Base-by-base conservation (phyloP, 2,888 invertebrate genomes). In the Perizoma flavofasciatum region DNA sequence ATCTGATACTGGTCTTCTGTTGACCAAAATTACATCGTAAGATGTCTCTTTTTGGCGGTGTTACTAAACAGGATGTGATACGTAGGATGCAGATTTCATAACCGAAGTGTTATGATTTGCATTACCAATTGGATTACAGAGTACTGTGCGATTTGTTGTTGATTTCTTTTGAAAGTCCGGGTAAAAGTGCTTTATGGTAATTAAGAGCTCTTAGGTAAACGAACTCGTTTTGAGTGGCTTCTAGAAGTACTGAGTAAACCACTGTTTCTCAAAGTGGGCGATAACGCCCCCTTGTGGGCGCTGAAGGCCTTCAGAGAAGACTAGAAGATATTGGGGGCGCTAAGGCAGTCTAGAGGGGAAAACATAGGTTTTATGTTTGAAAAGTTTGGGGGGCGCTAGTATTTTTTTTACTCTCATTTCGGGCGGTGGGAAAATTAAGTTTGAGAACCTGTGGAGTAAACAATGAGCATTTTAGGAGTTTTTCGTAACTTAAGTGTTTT, bases 101-200 rank as follows among this genome's bases (percentile, higher is more conserved):
- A 66, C 47, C 33, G 49, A 46, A 40, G 11, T 50, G 52, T 50
- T 56, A 54, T 57, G 60, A 50, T 55, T 48, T 53, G 49, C 48
- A 60, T 63, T 69, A 63, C 63, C 65, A 61, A 58, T 64, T 60
- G 65, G 63, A 70, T 75, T 70, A 73, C 72, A 52, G 62, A 66
- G 65, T 62, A 52, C 48, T 37, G 55, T 37, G 6, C 52, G 40
- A 46, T 70, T 62, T 69, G 67, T 72, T 68, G 46, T 63, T 66
- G 55, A 71, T 77, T 75, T 75, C 71, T 71, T 71, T 73, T 57
- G 74, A 75, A 76, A 77, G 73, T 70, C 49, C 55, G 52, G 54
- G 53, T 61, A 57, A 64, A 58, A 53, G 49, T 49, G 48, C 37
- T 64, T 59, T 55, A 60, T 59, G 59, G 47, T 47, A 61, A 57